Base-by-base conservation (phyloP, 2,888 invertebrate genomes). In the Heliconius aoede region DNA sequence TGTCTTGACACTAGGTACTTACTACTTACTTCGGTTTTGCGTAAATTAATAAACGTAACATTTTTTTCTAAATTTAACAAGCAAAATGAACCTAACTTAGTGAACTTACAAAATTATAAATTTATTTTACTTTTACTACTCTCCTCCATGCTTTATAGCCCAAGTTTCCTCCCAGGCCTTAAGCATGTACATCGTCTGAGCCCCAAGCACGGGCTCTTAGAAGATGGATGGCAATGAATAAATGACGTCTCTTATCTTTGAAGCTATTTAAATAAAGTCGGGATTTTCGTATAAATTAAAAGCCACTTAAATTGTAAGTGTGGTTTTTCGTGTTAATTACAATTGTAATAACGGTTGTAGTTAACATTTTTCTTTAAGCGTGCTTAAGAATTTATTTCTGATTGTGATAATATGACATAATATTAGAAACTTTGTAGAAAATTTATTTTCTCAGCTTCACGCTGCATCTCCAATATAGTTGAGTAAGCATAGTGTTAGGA, bases 141-240 rank as follows among this genome's bases (percentile, higher is more conserved):
- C 21, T 30, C 30, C 51, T n/a, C 21, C n/a, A 51, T 68, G 28
- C n/a, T 68, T 68, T 68, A 68, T 51, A n/a, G 68, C 7, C 21
- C 28, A 68, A 68, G 30, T 73, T 73, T 67, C 58, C 36, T 62
- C 55, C 30, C 28, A 62, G 46, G 28, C 11, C 28, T 68, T 55
- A 73, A 36, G 9, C 73, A 24, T 64, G 64, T 64, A 28, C 65
- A 67, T 67, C 32, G 67, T 15, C 58, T 60, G 40, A 67, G 67
- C 60, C 26, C 58, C 55, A 55, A 68, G 68, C 18, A 67, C 46
- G 24, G 62, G 64, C 65, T 26, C 65, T 58, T 26, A 21, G 74
- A 79, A 75, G 79, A 82, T 76, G 73, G 81, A 81, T 80, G 73
- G 72, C 77, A 77, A 76, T 73, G 76, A 79, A 80, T 81, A 78